Evolutionary conservation across 2,888 invertebrate species (phyloP).

Genomic region (Oeneis ivallda): DNA sequence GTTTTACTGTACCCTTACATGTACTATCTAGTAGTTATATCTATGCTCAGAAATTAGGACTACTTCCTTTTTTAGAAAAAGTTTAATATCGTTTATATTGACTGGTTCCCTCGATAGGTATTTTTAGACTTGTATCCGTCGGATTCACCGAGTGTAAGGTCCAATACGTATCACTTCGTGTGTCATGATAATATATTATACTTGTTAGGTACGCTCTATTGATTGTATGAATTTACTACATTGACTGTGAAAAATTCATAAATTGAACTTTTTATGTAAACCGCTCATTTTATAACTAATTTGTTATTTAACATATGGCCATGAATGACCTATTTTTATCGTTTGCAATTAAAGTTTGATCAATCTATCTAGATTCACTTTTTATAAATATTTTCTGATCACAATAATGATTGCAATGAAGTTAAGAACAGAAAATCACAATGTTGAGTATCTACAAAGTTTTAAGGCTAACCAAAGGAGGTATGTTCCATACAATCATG

Average conservation of each 20-base stretch:
- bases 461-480: too few relatives aligned
- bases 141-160: conserved; percentile 23
- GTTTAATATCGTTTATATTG: conserved; percentile 18
- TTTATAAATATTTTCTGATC: neutral
- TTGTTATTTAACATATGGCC: conserved; percentile 43
- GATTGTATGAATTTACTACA: conserved; percentile 8
- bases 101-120: conserved; percentile 20
- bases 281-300: too few relatives aligned
- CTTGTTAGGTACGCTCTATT: conserved; percentile 23
- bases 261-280: conserved; percentile 4
- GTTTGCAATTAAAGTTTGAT: neutral
- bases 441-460: too few relatives aligned
- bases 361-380: neutral
- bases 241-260: conserved; percentile 12
- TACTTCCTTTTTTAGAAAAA: neutral
- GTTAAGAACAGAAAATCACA: neutral
- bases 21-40: neutral
- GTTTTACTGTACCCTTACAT: conserved; percentile 12
- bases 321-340: conserved; percentile 42
- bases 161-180: conserved; percentile 19
- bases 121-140: conserved; percentile 31
- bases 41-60: conserved; percentile 1
- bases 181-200: conserved; percentile 1
- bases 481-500: neutral
- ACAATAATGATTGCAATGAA: neutral